Evolutionary conservation across 1,140 invertebrate genomes (phyloP).

Genomic region (Phthorimaea operculella): DNA sequence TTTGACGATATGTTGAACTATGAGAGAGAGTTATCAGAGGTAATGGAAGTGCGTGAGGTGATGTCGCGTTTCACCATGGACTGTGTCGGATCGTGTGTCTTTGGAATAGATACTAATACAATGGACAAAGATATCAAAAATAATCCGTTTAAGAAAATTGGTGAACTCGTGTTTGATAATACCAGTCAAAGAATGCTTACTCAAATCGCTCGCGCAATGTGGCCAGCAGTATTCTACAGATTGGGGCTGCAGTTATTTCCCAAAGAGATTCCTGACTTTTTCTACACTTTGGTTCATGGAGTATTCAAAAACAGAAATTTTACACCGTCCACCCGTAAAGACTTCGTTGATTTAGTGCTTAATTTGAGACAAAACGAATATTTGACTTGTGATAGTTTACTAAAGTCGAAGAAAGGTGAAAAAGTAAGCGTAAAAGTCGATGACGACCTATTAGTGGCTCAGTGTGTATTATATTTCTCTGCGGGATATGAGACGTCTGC

Average conservation of each 20-base stretch:
- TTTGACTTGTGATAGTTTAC: constrained; percentile 18
- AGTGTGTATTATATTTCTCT: constrained; percentile 74
- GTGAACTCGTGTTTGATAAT: constrained; percentile 25
- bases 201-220: constrained; percentile 10
- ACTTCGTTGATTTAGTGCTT: constrained; percentile 26
- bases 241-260: constrained; percentile 15
- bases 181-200: constrained; percentile 3
- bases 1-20: constrained; percentile 36
- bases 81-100: constrained; percentile 67
- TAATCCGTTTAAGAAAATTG: constrained; percentile 59
- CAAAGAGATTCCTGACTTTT: constrained; percentile 9
- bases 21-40: constrained; percentile 9
- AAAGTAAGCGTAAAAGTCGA: constrained; percentile 14
- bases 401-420: constrained; percentile 10
- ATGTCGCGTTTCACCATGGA: constrained; percentile 65
- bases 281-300: constrained; percentile 11
- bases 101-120: constrained; percentile 67
- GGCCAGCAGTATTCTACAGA: constrained; percentile 21
- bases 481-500: constrained; percentile 69
- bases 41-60: constrained; percentile 43
- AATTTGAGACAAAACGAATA: constrained; percentile 17
- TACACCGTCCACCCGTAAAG: constrained; percentile 16
- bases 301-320: constrained; percentile 14
- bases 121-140: constrained; percentile 44
- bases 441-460: constrained; percentile 69